Conservation (phyloP, 2,888 invertebrate genomes). For the Epicampocera succincta region DNA sequence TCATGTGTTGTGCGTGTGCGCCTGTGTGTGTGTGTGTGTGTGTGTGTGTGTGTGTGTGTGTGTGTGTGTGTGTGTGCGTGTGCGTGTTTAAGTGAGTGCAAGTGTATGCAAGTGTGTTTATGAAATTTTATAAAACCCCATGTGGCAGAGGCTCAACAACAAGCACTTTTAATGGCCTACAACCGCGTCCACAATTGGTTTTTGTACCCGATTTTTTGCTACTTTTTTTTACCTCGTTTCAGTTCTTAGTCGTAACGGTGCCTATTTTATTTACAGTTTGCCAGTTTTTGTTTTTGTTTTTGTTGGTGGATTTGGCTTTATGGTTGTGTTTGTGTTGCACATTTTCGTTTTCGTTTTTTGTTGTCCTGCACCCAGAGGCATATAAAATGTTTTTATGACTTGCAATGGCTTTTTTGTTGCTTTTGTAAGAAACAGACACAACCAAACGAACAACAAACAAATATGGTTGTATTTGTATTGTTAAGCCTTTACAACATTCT, state of each 20-base stretch:
- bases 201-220: constrained; percentile 30
- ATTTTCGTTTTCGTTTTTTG: background rate
- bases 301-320: constrained; percentile 33
- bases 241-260: constrained; percentile 21
- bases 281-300: constrained; percentile 36
- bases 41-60: constrained; percentile 39
- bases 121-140: constrained; percentile 65
- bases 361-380: background rate
- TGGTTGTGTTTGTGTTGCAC: constrained; percentile 5
- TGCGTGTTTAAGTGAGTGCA: constrained; percentile 14
- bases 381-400: constrained; percentile 34
- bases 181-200: constrained; percentile 67
- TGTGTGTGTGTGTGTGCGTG: constrained; percentile 28
- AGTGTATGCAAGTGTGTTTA: constrained; percentile 43
- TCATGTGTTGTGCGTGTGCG: constrained; percentile 25
- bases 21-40: constrained; percentile 25
- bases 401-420: constrained; percentile 22
- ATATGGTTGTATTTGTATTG: constrained; percentile 66
- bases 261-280: constrained; percentile 48
- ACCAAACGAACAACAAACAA: constrained; percentile 53
- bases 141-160: constrained; percentile 68
- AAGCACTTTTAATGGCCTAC: constrained; percentile 69
- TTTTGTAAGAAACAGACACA: constrained; percentile 9
- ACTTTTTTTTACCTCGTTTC: constrained; percentile 12
- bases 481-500: constrained; percentile 68